These are phyloP conservation scores for Cephalotes varians DNA, from an alignment of 2,888 invertebrate species.

Conservation along the genomic window DNA sequence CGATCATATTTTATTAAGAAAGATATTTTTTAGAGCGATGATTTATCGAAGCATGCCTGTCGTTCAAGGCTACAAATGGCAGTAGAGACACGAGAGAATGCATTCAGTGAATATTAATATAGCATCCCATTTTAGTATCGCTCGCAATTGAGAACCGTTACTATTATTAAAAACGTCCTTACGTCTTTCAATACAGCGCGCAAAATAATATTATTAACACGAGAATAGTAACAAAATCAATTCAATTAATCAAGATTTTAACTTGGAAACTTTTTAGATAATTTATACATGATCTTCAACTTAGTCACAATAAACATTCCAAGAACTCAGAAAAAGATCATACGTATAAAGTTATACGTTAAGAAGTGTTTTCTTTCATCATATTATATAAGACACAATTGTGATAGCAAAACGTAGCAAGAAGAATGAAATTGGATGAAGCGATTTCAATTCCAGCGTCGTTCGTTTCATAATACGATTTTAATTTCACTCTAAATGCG, in stretches of 20 bases:
- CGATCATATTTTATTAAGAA: neutral
- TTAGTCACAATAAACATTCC: neutral
- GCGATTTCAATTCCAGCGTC: neutral
- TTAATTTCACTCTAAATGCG: slow-evolving; percentile 62
- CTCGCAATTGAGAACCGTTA: slow-evolving; percentile 64
- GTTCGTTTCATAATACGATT: slow-evolving; percentile 55
- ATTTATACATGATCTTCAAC: neutral
- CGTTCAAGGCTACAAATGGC: slow-evolving; percentile 75
- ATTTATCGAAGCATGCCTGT: slow-evolving; percentile 72
- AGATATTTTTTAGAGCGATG: slow-evolving; percentile 46
- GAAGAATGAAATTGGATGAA: slow-evolving; percentile 19
- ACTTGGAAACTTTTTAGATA: neutral
- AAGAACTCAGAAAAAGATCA: neutral
- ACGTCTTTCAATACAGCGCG: neutral
- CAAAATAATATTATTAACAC: neutral
- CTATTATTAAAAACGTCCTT: neutral
- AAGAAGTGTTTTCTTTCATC: neutral
- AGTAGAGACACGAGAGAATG: slow-evolving; percentile 70
- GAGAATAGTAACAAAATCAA: neutral
- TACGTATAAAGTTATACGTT: neutral
- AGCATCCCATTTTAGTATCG: slow-evolving; percentile 67
- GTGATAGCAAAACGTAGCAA: neutral
- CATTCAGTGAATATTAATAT: slow-evolving; percentile 77
- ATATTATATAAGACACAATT: neutral
- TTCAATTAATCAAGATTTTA: neutral